Percentiles rank a stretch among this genome's conserved stretches.
These are phyloP conservation scores for Sapayoa aenigma DNA, from an alignment of 2,113 vertebrate genomes.

Conservation along the genomic window DNA sequence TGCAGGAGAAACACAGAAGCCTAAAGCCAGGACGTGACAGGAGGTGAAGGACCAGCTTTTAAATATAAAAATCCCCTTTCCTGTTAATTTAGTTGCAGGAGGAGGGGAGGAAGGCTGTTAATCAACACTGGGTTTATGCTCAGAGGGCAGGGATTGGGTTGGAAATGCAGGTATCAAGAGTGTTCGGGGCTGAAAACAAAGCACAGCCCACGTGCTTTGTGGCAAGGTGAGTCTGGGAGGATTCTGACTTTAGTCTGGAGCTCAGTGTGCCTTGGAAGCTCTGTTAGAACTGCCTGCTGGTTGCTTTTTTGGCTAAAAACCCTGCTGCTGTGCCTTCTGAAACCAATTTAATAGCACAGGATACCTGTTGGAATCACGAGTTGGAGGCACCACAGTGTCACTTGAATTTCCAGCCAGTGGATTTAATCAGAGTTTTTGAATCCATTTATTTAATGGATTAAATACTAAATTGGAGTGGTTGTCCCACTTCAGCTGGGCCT, in stretches of 20 bases:
- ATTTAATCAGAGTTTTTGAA: neutral
- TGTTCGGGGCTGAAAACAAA: neutral
- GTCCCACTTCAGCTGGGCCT: neutral
- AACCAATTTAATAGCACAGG: neutral
- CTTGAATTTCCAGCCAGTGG: neutral
- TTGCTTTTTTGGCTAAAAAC: neutral
- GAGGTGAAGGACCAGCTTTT: neutral
- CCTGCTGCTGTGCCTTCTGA: neutral
- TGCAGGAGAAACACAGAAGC: neutral
- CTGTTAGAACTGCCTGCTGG: neutral
- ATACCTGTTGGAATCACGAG: neutral
- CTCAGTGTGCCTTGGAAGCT: neutral
- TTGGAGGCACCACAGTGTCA: rapidly evolving
- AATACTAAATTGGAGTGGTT: neutral
- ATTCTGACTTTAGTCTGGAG: neutral
- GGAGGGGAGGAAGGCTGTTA: neutral
- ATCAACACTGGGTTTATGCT: neutral
- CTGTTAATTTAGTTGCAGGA: neutral
- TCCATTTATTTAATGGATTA: neutral
- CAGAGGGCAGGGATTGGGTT: rapidly evolving
- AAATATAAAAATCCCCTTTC: neutral
- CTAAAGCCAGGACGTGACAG: neutral
- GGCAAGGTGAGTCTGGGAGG: neutral
- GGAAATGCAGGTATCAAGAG: rapidly evolving
- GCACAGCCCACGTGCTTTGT: rapidly evolving